Evolutionary conservation across 2,888 invertebrate species (phyloP), one percentile per base, ranked within the genome.

Genomic region (Seira ritae): DNA sequence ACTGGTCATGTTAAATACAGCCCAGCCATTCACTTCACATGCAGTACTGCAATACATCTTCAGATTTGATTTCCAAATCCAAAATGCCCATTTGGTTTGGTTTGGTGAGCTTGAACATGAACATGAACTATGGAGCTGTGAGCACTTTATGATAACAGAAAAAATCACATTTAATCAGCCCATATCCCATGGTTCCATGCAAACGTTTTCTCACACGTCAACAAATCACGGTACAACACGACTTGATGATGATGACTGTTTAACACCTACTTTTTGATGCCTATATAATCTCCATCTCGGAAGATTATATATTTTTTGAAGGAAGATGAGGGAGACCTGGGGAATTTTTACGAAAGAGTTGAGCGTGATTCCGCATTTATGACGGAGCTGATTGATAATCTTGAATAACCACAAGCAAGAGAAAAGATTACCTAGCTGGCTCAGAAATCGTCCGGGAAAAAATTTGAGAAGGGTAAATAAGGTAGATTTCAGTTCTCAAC

Each of bases 311-410:
- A 10, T 8, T 67, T 12, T 65, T 65, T 68, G 31, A 24, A 37
- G 68, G 23, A 68, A 31, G 31, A 15, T 42, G 70, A 46, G 20
- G n/a, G n/a, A n/a, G n/a, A n/a, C n/a, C 42, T 42, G 42, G 4
- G 42, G 42, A 12, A 8, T 42, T 42, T 42, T 42, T 42, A 42
- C 42, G 42, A 4, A 42, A 42, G 12, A 12, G 6, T 12, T 12
- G 6, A 42, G 42, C 72, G 72, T 72, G 72, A 72, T 31, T 15
- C 60, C 23, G 60, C 23, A 23, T 72, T 22, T 55, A 72, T 72
- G n/a, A 24, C 17, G 23, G 70, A 8, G 72, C 23, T 72, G 55
- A 72, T n/a, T n/a, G n/a, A n/a, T n/a, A n/a, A n/a, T n/a, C n/a
- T n/a, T n/a, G n/a, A n/a, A n/a, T n/a, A n/a, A n/a, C n/a, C n/a